phyloP scores from a whole-genome alignment of 2,888 invertebrate genomes.

The Hydrotaea cyrtoneurina region DNA sequence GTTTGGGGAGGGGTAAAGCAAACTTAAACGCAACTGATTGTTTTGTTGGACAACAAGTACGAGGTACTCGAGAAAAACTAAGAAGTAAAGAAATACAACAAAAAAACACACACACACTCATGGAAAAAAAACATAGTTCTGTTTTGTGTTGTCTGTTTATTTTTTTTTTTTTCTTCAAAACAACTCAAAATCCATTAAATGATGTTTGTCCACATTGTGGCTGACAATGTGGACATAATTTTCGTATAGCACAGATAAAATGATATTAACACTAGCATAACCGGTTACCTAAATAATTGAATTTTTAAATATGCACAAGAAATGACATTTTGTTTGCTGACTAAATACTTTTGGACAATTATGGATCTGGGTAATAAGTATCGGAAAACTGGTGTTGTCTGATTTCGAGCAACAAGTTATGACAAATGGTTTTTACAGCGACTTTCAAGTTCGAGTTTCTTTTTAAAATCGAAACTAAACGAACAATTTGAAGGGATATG shows the following conservation, averaged over 20 bases:
- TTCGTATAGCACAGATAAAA: slow-evolving; percentile 1
- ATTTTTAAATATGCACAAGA: too few relatives aligned
- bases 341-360: too few relatives aligned
- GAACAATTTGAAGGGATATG: too few relatives aligned
- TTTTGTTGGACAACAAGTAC: neutral
- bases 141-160: too few relatives aligned
- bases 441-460: too few relatives aligned
- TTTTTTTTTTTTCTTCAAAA: neutral
- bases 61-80: neutral
- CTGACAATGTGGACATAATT: slow-evolving; percentile 3
- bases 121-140: neutral
- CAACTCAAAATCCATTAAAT: slow-evolving; percentile 26
- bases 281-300: neutral
- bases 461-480: too few relatives aligned
- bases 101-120: neutral
- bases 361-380: too few relatives aligned
- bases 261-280: slow-evolving; percentile 32
- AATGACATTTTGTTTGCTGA: too few relatives aligned
- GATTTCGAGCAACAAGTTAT: too few relatives aligned
- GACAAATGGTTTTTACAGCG: too few relatives aligned
- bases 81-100: too few relatives aligned
- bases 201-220: slow-evolving; percentile 30
- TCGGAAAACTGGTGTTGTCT: too few relatives aligned
- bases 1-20: neutral
- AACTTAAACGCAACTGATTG: neutral